These are phyloP conservation scores for Caenorhabditis afra DNA, from an alignment of 2,888 invertebrate species.

Conservation along the genomic window DNA sequence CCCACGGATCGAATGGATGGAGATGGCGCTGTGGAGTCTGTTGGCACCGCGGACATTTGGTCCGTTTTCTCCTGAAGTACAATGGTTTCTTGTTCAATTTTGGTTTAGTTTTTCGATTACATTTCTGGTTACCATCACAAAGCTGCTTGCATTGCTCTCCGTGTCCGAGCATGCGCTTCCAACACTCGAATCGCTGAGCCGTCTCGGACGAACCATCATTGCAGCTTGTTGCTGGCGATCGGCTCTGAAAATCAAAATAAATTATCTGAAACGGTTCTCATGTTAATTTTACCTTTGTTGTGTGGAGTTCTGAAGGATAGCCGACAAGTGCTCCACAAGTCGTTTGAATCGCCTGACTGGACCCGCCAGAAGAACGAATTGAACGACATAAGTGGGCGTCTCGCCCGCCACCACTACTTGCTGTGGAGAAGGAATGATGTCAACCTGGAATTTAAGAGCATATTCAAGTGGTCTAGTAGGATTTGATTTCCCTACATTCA, in stretches of 20 bases:
- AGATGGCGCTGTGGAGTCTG: conserved; percentile 60
- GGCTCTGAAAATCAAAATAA: conserved; percentile 46
- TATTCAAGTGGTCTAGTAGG: too few relatives aligned
- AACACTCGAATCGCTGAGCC: conserved; percentile 78
- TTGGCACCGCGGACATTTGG: background rate
- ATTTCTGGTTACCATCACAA: conserved; percentile 53
- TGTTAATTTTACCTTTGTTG: conserved; percentile 61
- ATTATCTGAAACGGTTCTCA: background rate
- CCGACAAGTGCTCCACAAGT: conserved; percentile 80
- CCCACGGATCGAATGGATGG: conserved; percentile 67
- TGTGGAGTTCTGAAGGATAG: conserved; percentile 75
- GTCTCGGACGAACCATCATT: conserved; percentile 78
- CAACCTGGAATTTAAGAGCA: conserved; percentile 68
- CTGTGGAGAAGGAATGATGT: conserved; percentile 71
- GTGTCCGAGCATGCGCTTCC: conserved; percentile 74
- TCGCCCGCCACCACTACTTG: conserved; percentile 67
- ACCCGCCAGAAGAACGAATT: conserved; percentile 78
- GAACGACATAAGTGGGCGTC: conserved; percentile 79
- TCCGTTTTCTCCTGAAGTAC: conserved; percentile 56
- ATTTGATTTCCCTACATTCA: conserved; percentile 70
- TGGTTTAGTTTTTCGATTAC: background rate
- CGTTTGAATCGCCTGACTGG: conserved; percentile 79
- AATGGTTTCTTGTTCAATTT: background rate
- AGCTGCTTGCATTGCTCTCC: conserved; percentile 66
- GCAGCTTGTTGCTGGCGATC: conserved; percentile 69